Conservation (phyloP, 2,797 vertebrate species). For the Notoglanidium macrostoma region DNA sequence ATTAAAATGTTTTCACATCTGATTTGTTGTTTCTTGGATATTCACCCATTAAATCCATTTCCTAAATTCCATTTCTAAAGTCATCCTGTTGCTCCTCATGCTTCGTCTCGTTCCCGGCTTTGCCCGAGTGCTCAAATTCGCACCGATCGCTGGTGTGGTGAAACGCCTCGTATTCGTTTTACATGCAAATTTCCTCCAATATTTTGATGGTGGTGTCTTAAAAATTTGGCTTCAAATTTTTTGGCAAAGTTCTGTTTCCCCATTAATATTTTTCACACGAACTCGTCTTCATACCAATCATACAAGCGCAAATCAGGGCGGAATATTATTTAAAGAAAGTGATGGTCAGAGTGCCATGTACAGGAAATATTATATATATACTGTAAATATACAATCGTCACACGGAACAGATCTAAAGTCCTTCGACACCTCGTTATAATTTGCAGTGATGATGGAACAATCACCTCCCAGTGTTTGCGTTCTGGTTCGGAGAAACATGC, state of each 20-base stretch:
- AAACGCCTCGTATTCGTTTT: background rate
- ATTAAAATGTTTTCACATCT: background rate
- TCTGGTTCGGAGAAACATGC: background rate
- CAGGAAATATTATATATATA: background rate
- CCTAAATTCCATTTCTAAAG: background rate
- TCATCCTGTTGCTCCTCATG: background rate
- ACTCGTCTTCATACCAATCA: background rate
- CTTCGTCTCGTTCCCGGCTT: background rate
- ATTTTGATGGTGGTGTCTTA: background rate
- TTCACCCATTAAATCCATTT: constrained; percentile 10
- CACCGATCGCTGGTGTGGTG: background rate
- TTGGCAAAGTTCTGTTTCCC: background rate
- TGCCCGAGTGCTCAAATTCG: background rate
- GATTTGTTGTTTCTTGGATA: background rate
- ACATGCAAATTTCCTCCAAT: background rate
- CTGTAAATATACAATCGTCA: background rate
- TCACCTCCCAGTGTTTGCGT: background rate
- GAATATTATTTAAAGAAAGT: background rate
- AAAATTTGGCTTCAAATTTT: background rate
- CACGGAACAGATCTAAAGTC: background rate
- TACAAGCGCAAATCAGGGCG: background rate
- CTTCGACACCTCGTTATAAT: background rate
- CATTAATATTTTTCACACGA: background rate
- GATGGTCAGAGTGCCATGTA: background rate
- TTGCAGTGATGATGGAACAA: background rate